Percentiles rank a stretch among this genome's conserved stretches.
These are phyloP conservation scores for Struthidea cinerea DNA, from an alignment of 2,113 vertebrate genomes.

Conservation along the genomic window DNA sequence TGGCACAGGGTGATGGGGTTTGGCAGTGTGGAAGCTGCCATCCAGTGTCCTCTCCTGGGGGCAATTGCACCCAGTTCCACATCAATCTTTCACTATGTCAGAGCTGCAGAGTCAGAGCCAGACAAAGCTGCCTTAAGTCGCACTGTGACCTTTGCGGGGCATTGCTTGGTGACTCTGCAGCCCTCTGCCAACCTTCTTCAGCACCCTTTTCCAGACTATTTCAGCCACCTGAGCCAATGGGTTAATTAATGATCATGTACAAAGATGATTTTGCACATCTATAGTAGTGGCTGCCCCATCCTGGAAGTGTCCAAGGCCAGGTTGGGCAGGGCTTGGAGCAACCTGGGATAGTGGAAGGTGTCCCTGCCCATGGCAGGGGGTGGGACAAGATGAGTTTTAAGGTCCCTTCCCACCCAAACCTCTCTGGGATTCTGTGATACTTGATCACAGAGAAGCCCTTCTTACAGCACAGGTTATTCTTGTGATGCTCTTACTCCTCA, in stretches of 20 bases:
- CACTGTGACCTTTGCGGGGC: not conserved
- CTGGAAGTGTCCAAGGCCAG: not conserved
- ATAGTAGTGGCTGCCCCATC: not conserved
- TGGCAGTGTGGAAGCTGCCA: not conserved
- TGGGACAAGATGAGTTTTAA: not conserved
- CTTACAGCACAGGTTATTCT: not conserved
- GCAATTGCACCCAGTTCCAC: not conserved
- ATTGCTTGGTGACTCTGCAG: not conserved
- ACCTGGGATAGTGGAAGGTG: not conserved
- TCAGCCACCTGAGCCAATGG: not conserved
- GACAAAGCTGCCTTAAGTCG: not conserved
- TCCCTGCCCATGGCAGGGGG: not conserved
- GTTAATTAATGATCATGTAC: not conserved
- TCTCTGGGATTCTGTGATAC: too few species aligned
- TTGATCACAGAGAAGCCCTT: not conserved
- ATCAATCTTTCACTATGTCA: not conserved
- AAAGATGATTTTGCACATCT: not conserved
- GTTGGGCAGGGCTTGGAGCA: accelerated
- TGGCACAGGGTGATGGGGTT: not conserved
- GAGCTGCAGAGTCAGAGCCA: not conserved
- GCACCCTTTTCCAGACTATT: not conserved
- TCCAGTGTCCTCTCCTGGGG: not conserved
- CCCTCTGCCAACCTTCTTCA: not conserved
- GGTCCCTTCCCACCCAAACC: not conserved
- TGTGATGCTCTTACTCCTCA: not conserved